Conservation (phyloP, 2,113 vertebrate genomes). For the Lophochroa leadbeateri region DNA sequence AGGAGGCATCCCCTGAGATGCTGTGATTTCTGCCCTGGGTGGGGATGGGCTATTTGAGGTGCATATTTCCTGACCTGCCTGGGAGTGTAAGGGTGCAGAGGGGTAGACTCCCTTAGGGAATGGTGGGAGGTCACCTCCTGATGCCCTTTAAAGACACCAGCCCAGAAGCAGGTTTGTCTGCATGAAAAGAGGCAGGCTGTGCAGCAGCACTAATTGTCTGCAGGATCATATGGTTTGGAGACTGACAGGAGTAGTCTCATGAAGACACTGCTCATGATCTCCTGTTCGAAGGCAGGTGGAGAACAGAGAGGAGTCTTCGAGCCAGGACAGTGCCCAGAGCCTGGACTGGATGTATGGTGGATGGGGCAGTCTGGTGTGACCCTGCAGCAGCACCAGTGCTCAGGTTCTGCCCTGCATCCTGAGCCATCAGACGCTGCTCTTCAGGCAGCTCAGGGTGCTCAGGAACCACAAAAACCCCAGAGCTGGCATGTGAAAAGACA, state of each 20-base stretch:
- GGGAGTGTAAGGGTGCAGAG: background rate
- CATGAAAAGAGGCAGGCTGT: too few relatives aligned
- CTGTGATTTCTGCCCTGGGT: background rate
- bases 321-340: background rate
- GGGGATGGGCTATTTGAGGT: background rate
- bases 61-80: background rate
- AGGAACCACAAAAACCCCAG: background rate
- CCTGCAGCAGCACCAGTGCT: background rate
- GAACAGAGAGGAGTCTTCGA: background rate
- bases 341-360: rapidly evolving
- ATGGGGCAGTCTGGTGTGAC: background rate
- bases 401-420: background rate
- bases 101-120: background rate
- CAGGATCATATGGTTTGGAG: background rate
- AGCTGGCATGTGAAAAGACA: background rate
- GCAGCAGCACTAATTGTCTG: background rate
- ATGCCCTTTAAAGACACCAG: background rate
- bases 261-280: too few relatives aligned
- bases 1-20: rapidly evolving
- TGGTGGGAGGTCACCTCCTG: background rate
- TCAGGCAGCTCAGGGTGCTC: background rate
- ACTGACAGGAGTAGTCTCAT: background rate
- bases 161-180: background rate
- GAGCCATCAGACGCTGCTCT: too few relatives aligned
- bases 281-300: background rate